These are phyloP conservation scores for Gymnocheta viridis DNA, from an alignment of 2,888 invertebrate species.

Conservation along the genomic window DNA sequence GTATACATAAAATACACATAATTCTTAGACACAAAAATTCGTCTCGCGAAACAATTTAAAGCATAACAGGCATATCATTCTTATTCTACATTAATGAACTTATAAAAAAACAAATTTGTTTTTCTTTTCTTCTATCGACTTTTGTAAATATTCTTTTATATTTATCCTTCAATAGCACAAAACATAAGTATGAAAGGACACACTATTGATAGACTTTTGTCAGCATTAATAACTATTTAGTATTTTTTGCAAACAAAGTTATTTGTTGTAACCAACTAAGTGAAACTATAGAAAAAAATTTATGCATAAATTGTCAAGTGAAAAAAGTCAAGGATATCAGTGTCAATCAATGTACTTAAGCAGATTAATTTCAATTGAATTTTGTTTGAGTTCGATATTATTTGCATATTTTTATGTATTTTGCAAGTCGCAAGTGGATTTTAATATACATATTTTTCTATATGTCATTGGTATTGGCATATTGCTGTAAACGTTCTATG, in stretches of 20 bases:
- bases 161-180: not conserved
- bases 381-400: not conserved
- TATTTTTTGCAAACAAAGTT: not conserved
- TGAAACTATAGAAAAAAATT: not conserved
- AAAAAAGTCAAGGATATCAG: slow-evolving; percentile 45
- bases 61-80: too few species aligned
- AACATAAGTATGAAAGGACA: not conserved
- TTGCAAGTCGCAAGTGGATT: not conserved
- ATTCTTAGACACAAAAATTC: too few species aligned
- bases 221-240: not conserved
- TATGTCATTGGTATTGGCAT: not conserved
- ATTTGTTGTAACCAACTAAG: not conserved
- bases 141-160: not conserved
- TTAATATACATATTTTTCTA: not conserved
- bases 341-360: slow-evolving; percentile 38
- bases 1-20: too few species aligned
- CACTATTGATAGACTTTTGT: too few species aligned
- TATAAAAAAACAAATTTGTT: too few species aligned
- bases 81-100: too few species aligned
- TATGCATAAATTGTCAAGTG: not conserved
- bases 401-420: not conserved
- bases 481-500: not conserved
- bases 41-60: too few species aligned
- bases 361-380: slow-evolving; percentile 55
- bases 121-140: too few species aligned